A percentile compares a stretch with the other conserved stretches of the same genome.
phyloP scores from a whole-genome alignment of 2,888 invertebrate species.

The Orthosia gracilis region DNA sequence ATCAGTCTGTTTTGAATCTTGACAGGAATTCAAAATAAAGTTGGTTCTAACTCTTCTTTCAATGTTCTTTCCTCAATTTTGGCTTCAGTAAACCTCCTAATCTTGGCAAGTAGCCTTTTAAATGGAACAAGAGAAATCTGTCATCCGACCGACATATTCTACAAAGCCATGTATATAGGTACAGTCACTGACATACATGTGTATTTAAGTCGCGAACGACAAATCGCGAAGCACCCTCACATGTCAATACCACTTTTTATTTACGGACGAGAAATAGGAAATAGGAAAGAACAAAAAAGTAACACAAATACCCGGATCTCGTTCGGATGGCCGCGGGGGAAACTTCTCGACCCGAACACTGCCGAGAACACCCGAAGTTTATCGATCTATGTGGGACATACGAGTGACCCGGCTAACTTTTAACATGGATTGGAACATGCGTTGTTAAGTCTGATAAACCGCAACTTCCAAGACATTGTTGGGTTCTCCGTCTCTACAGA shows the following conservation, averaged over 20 bases:
- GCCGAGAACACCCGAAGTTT: slow-evolving; percentile 59
- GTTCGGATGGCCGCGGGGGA: slow-evolving; percentile 54
- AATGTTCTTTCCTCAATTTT: neutral
- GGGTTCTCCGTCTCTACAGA: neutral
- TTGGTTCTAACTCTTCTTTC: no score
- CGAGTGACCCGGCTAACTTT: slow-evolving; percentile 39
- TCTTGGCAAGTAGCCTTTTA: neutral
- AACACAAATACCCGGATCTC: slow-evolving; percentile 56
- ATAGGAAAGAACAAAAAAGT: slow-evolving; percentile 47
- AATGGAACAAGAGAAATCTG: neutral
- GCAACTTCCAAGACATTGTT: neutral
- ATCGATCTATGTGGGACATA: slow-evolving; percentile 64
- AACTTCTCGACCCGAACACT: slow-evolving; percentile 54
- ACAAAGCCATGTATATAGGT: neutral
- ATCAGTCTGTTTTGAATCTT: neutral
- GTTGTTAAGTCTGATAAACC: slow-evolving; percentile 19
- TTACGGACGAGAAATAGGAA: slow-evolving; percentile 38
- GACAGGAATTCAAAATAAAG: neutral
- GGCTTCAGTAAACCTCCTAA: neutral
- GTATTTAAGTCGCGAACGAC: slow-evolving; percentile 30
- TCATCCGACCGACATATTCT: neutral
- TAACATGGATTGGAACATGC: slow-evolving; percentile 6
- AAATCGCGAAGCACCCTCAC: slow-evolving; percentile 24
- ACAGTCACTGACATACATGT: slow-evolving; percentile 22
- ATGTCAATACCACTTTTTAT: slow-evolving; percentile 56